Percentiles rank a stretch among this genome's conserved stretches.
Conservation (phyloP, 2,113 vertebrate genomes). For the Taurulus bubalis region DNA sequence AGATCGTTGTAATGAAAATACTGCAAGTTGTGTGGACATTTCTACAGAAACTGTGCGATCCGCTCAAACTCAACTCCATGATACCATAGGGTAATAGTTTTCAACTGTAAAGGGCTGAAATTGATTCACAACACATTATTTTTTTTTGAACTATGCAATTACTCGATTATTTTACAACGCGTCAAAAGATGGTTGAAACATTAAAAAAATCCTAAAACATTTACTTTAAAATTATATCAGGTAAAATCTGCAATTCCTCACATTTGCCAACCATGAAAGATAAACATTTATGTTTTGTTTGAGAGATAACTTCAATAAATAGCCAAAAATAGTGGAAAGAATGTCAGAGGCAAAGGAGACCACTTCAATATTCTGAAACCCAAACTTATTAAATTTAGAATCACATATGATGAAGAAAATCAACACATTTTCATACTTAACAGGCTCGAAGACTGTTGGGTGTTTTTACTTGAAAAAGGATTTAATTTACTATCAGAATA, state of each 20-base stretch:
- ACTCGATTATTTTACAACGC: neutral
- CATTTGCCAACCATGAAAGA: neutral
- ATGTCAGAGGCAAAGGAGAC: neutral
- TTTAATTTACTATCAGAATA: neutral
- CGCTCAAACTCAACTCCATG: neutral
- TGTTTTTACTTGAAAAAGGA: neutral
- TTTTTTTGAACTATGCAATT: neutral
- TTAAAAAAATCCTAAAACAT: neutral
- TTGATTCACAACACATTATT: neutral
- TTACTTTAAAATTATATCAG: neutral
- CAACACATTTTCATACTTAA: neutral
- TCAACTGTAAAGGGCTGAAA: neutral
- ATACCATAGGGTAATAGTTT: neutral
- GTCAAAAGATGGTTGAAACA: neutral
- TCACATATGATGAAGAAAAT: neutral
- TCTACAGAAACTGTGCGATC: neutral
- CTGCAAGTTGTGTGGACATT: neutral
- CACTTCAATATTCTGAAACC: neutral
- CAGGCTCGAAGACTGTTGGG: neutral
- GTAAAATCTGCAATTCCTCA: neutral
- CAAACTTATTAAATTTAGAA: neutral
- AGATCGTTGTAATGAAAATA: conserved; percentile 1
- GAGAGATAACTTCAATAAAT: neutral
- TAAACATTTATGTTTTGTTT: neutral
- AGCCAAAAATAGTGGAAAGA: neutral